These are phyloP conservation scores for Agonopterix heracliana DNA, from an alignment of 2,888 invertebrate species.

Conservation along the genomic window DNA sequence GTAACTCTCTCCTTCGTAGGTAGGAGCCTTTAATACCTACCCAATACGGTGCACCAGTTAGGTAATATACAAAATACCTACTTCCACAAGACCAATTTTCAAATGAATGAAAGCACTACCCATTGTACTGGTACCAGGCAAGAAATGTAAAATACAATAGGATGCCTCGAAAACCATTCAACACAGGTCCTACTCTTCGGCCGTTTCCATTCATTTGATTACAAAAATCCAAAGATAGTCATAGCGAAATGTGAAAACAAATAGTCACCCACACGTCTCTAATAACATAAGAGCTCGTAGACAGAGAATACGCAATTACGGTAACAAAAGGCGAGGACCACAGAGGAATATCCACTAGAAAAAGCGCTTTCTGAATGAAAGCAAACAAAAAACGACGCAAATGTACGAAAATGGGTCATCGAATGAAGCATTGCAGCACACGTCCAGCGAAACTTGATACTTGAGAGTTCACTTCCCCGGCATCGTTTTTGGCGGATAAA, in stretches of 20 bases:
- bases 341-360: conserved; percentile 27
- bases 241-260: conserved; percentile 1
- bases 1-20: no score
- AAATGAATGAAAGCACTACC: no score
- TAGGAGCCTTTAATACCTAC: no score
- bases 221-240: neutral
- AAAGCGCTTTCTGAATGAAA: conserved; percentile 38
- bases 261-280: conserved; percentile 4
- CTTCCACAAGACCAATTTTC: no score
- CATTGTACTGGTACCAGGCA: no score
- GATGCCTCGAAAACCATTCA: no score
- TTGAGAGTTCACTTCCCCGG: conserved; percentile 19
- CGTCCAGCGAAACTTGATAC: conserved; percentile 31
- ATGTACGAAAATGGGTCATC: conserved; percentile 54
- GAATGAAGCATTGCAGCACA: conserved; percentile 36
- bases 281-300: conserved; percentile 15
- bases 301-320: conserved; percentile 35
- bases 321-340: conserved; percentile 31
- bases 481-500: conserved; percentile 12
- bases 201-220: neutral
- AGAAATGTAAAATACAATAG: no score
- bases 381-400: conserved; percentile 42
- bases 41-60: no score
- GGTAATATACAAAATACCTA: no score
- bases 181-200: no score